A percentile compares a stretch with the other conserved stretches of the same genome.
Evolutionary conservation across 2,113 vertebrate species (phyloP).

Genomic region (Ifrita kowaldi): DNA sequence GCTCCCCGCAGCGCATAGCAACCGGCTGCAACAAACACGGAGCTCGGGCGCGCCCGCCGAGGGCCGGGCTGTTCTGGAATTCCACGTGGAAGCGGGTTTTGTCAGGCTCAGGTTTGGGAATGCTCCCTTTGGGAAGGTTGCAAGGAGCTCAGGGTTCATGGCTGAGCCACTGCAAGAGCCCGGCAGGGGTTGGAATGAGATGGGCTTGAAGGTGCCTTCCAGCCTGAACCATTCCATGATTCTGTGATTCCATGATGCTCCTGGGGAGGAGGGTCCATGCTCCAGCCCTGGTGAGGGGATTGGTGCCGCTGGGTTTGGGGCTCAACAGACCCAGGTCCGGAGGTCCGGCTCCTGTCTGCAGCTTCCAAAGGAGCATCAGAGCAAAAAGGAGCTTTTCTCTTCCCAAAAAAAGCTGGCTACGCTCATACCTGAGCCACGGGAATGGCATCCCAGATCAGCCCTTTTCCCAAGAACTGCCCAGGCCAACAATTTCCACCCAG

Average conservation of each 20-base stretch:
- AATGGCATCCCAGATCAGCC: background rate
- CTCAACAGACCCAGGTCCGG: rapidly evolving
- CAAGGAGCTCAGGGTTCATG: rapidly evolving
- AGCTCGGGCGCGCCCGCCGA: rapidly evolving
- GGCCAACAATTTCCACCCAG: background rate
- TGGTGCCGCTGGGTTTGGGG: background rate
- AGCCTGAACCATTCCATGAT: background rate
- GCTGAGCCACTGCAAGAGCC: background rate
- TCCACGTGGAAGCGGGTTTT: background rate
- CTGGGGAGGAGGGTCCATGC: background rate
- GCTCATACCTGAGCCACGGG: background rate
- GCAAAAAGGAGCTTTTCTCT: background rate
- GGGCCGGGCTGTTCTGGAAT: background rate
- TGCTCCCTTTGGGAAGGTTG: background rate
- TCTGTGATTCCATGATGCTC: background rate
- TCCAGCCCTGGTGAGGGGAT: background rate
- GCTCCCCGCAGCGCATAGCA: rapidly evolving
- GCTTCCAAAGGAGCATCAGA: background rate
- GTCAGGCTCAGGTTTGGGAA: background rate
- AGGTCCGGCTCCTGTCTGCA: background rate
- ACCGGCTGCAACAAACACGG: background rate
- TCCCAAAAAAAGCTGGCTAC: background rate
- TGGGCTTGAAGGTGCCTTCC: background rate
- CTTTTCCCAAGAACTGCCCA: background rate
- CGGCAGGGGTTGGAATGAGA: background rate